Conservation (phyloP, 2,113 vertebrate genomes). For the Engraulis encrasicolus region DNA sequence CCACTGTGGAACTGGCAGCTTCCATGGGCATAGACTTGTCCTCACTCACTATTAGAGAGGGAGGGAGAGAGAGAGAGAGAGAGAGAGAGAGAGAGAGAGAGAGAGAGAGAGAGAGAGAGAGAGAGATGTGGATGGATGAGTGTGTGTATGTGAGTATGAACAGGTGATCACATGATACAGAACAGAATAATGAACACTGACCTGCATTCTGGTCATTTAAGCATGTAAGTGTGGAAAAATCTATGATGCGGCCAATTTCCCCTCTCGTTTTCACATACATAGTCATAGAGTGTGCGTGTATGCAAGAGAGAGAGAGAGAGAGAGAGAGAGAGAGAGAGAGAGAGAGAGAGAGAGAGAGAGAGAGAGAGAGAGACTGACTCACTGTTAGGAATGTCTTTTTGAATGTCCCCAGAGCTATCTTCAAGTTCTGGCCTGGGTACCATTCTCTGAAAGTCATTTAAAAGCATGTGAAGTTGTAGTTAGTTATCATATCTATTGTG, state of each 20-base stretch:
- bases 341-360: too few species aligned
- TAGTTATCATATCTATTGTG: neutral
- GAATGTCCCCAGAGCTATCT: slow-evolving; percentile 64
- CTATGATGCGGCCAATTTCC: too few species aligned
- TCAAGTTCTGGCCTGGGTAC: slow-evolving; percentile 74
- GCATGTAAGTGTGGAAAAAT: too few species aligned
- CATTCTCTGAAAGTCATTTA: slow-evolving; percentile 71
- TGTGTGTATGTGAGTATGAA: too few species aligned
- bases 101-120: too few species aligned
- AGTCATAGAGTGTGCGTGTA: too few species aligned
- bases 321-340: too few species aligned
- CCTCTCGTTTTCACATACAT: neutral
- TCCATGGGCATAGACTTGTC: slow-evolving; percentile 60
- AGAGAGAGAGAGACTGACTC: neutral
- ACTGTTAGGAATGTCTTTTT: slow-evolving; percentile 61
- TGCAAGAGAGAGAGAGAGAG: too few species aligned
- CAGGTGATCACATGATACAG: neutral
- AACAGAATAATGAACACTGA: too few species aligned
- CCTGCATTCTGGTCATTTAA: too few species aligned
- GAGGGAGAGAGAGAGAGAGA: neutral
- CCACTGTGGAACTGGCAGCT: slow-evolving; percentile 77
- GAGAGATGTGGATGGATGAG: too few species aligned
- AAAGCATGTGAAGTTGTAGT: too few species aligned
- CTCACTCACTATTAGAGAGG: slow-evolving; percentile 44
- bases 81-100: neutral